Conservation (phyloP, 2,888 invertebrate species). For the Hedychridium roseum region DNA sequence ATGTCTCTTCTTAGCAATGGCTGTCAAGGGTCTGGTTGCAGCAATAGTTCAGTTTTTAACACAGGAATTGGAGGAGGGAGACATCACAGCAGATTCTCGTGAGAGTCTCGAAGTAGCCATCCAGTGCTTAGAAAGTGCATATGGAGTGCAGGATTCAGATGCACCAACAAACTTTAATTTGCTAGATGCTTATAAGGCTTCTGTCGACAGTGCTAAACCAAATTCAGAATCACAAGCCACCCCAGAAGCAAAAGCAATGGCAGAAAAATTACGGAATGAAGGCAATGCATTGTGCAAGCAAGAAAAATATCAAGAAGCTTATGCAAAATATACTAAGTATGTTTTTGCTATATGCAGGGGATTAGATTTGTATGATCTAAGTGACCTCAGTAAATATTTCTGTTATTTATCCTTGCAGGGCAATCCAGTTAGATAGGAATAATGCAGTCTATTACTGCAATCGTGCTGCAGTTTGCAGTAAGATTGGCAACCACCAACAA, state of each 20-base stretch:
- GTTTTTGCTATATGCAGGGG: background rate
- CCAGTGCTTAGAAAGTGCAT: conserved; percentile 93
- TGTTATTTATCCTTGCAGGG: conserved; percentile 69
- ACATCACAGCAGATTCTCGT: conserved; percentile 63
- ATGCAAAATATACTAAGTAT: conserved; percentile 80
- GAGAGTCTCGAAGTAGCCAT: conserved; percentile 93
- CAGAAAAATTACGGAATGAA: conserved; percentile 86
- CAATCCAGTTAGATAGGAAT: conserved; percentile 84
- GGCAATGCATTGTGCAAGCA: conserved; percentile 91
- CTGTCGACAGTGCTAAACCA: conserved; percentile 43
- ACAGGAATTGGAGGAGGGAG: conserved; percentile 66
- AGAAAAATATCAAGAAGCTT: conserved; percentile 81
- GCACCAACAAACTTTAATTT: conserved; percentile 61
- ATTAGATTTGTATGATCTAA: background rate
- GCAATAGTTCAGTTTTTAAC: conserved; percentile 70
- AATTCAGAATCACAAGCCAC: conserved; percentile 55
- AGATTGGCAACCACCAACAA: conserved; percentile 81
- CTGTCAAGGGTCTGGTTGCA: conserved; percentile 64
- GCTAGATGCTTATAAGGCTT: conserved; percentile 63
- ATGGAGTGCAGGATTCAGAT: conserved; percentile 72
- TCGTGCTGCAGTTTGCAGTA: conserved; percentile 94
- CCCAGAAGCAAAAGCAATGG: conserved; percentile 71
- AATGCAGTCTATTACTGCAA: conserved; percentile 98
- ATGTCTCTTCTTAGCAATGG: conserved; percentile 39
- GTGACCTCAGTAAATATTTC: background rate